Evolutionary conservation across 2,888 invertebrate species (phyloP).

Genomic region (Luperina testacea): DNA sequence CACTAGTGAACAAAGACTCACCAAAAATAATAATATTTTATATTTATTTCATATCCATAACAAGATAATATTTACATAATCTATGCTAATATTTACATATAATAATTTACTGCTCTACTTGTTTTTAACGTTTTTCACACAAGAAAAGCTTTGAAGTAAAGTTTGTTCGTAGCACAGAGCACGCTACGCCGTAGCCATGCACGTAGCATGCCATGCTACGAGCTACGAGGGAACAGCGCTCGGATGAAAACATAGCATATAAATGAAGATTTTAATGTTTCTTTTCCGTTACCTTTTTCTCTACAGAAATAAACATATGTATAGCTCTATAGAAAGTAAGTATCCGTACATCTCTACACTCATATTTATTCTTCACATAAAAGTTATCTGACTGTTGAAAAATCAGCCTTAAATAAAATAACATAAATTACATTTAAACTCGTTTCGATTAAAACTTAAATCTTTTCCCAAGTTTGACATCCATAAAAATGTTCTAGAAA

Average conservation of each 20-base stretch:
- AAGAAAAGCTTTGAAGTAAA: neutral
- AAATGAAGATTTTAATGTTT: neutral
- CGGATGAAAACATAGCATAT: neutral
- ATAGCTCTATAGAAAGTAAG: too few relatives aligned
- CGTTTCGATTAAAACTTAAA: neutral
- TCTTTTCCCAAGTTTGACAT: neutral
- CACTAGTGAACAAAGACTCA: too few relatives aligned
- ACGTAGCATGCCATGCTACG: slow-evolving; percentile 11
- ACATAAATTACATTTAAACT: neutral
- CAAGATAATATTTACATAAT: too few relatives aligned
- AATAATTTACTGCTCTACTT: too few relatives aligned
- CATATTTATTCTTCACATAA: too few relatives aligned
- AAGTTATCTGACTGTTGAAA: too few relatives aligned
- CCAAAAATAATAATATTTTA: too few relatives aligned
- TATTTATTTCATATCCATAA: too few relatives aligned
- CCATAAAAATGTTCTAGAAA: neutral
- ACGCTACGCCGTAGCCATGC: slow-evolving; percentile 39
- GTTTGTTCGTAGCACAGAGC: neutral
- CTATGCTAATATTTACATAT: too few relatives aligned
- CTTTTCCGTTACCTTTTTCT: neutral
- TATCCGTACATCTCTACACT: neutral
- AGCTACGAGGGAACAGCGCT: neutral
- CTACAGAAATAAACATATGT: neutral
- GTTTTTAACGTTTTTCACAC: too few relatives aligned
- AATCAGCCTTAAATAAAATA: neutral